These are phyloP conservation scores for Anorthoa munda DNA, from an alignment of 2,888 invertebrate species.

Conservation along the genomic window DNA sequence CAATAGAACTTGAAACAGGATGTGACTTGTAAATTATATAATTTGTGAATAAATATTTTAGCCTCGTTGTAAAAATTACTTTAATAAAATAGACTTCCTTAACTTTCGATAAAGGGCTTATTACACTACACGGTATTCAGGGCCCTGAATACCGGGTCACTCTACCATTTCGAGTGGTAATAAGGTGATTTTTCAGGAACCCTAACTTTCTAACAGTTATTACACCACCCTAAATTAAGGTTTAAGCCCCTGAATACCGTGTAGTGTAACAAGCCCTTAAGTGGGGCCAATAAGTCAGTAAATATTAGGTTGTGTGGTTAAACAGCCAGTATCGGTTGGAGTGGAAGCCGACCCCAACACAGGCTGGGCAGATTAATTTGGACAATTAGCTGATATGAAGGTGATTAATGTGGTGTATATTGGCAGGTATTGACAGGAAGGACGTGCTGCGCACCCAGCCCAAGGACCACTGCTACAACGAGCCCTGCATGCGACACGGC, in stretches of 20 bases:
- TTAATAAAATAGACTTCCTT: conserved; percentile 4
- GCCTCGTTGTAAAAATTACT: conserved; percentile 19
- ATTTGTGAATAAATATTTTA: conserved; percentile 6
- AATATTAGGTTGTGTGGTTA: no score
- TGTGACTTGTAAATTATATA: conserved; percentile 7
- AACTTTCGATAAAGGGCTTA: neutral
- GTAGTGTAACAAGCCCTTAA: no score
- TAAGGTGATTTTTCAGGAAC: no score
- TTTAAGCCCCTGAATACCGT: no score
- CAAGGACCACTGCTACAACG: conserved; percentile 94
- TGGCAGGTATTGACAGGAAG: conserved; percentile 87
- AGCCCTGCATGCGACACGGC: conserved; percentile 96
- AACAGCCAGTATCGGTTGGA: no score
- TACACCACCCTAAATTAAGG: no score
- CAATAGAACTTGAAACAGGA: conserved; percentile 34
- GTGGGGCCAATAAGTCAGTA: neutral
- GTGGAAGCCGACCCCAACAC: no score
- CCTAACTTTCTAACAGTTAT: no score
- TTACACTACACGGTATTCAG: no score
- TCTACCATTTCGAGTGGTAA: no score
- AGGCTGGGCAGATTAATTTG: no score
- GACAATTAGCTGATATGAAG: neutral
- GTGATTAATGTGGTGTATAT: conserved; percentile 1
- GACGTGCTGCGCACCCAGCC: conserved; percentile 90
- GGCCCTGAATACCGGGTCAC: no score